Conservation (phyloP, 2,888 invertebrate species). For the Megaustenia siamemsis region DNA sequence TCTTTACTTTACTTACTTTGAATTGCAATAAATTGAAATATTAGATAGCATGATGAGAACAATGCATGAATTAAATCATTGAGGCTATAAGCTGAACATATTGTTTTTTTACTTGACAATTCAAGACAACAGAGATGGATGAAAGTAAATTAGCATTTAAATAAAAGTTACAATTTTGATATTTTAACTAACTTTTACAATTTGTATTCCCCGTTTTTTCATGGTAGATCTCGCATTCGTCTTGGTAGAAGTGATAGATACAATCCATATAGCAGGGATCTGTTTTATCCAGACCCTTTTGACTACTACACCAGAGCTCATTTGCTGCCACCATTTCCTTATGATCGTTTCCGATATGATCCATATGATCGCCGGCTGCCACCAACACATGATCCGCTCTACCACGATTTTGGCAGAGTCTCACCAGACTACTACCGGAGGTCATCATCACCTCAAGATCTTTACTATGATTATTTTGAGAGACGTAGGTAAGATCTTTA, state of each 20-base stretch:
- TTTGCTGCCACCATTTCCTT: conserved; percentile 66
- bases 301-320: conserved; percentile 71
- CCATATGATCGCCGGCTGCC: conserved; percentile 71
- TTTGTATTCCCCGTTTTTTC: neutral
- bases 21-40: no score
- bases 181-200: no score
- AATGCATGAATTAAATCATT: no score
- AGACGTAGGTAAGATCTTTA: conserved; percentile 59
- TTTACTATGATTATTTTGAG: conserved; percentile 64
- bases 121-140: no score
- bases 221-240: conserved; percentile 29
- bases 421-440: conserved; percentile 72
- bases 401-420: conserved; percentile 68
- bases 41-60: no score
- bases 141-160: no score
- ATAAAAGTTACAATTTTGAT: no score
- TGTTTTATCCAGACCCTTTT: conserved; percentile 52
- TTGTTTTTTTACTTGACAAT: no score
- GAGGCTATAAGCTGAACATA: no score
- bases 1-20: no score
- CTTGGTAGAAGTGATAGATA: conserved; percentile 41
- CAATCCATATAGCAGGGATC: conserved; percentile 31
- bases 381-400: conserved; percentile 58
- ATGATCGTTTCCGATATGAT: conserved; percentile 70
- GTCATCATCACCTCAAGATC: conserved; percentile 56